phyloP scores from a whole-genome alignment of 2,113 vertebrate genomes.

The Oophaga pumilio region DNA sequence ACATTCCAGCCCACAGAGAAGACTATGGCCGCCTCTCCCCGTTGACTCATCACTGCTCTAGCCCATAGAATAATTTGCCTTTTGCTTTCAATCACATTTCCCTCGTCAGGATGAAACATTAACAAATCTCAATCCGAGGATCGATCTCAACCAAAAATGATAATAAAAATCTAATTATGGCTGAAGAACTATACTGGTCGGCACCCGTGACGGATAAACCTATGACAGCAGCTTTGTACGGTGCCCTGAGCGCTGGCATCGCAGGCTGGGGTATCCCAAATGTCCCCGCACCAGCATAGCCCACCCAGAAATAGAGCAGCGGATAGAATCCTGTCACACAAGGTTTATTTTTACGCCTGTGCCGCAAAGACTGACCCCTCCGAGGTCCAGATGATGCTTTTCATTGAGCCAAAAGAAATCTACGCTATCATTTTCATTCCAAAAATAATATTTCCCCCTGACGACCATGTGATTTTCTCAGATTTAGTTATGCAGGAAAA shows the following conservation, averaged over 20 bases:
- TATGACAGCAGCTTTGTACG: not conserved
- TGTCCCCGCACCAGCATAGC: not conserved
- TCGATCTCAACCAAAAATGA: not conserved
- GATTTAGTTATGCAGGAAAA: not conserved
- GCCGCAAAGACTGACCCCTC: not conserved
- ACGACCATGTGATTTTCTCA: not conserved
- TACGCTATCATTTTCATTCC: not conserved
- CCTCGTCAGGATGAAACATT: not conserved
- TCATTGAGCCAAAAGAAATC: not conserved
- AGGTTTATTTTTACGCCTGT: conserved; percentile 1
- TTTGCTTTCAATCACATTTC: not conserved
- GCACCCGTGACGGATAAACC: not conserved
- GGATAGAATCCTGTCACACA: not conserved
- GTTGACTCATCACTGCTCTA: conserved; percentile 36
- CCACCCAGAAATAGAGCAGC: not conserved
- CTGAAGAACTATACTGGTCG: no score
- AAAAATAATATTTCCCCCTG: not conserved
- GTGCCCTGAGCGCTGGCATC: not conserved
- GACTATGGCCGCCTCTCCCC: not conserved
- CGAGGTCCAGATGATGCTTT: not conserved
- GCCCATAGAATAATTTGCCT: not conserved
- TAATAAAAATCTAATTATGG: not conserved
- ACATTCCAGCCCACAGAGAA: conserved; percentile 43
- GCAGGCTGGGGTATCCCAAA: not conserved
- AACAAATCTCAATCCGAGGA: not conserved